Evolutionary conservation across 2,888 invertebrate genomes (phyloP).

Genomic region (Antheraea yamamai): DNA sequence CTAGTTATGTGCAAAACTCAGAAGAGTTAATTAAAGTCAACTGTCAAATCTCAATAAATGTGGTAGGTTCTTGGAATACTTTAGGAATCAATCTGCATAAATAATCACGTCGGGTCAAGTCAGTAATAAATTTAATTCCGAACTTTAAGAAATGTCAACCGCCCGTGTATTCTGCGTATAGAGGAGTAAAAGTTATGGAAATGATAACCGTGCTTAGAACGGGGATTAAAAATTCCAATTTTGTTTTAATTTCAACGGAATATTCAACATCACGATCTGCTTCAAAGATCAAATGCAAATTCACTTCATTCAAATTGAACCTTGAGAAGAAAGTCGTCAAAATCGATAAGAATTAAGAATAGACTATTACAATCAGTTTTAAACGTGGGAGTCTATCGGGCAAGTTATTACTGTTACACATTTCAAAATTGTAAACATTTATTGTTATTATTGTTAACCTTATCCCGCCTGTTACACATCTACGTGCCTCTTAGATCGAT

Average conservation of each 20-base stretch:
- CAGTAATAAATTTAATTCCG: background rate
- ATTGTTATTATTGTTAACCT: too few relatives aligned
- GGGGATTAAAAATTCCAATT: background rate
- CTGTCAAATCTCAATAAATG: constrained; percentile 7
- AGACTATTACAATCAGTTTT: too few relatives aligned
- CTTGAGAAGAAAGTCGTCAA: background rate
- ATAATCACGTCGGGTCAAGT: constrained; percentile 24
- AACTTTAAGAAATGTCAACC: background rate
- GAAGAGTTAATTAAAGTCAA: background rate
- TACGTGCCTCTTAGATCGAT: too few relatives aligned
- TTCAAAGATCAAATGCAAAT: background rate
- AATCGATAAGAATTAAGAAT: background rate
- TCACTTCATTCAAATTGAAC: background rate
- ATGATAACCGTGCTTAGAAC: background rate
- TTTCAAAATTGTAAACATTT: too few relatives aligned
- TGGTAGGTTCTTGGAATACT: background rate
- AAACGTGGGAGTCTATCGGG: too few relatives aligned
- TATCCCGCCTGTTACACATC: too few relatives aligned
- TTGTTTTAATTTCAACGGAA: background rate
- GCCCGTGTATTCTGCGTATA: constrained; percentile 19
- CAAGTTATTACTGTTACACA: too few relatives aligned
- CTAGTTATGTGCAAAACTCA: background rate
- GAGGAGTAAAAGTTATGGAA: background rate
- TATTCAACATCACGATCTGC: background rate
- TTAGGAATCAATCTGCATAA: constrained; percentile 12